Percentiles rank a stretch among this genome's conserved stretches.
Conservation (phyloP, 2,113 vertebrate species). For the pig (Sus scrofa) region T2T-Sscrofa CM000828.6:63462001-63462500, state of each 20-base stretch:
- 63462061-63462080: constrained; percentile 37
- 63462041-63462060: constrained; percentile 56
- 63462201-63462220: background rate
- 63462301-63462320: background rate
- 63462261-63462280: background rate
- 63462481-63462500: background rate
- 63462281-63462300: rapidly evolving
- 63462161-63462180: constrained; percentile 49
- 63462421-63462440: background rate
- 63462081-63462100: constrained; percentile 53
- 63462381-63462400: background rate
- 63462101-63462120: constrained; percentile 38
- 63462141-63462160: constrained; percentile 20
- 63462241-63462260: background rate
- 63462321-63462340: too few species aligned
- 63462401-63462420: background rate
- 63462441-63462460: background rate
- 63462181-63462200: background rate
- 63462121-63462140: constrained; percentile 56
- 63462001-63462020: constrained; percentile 68
- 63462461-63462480: background rate
- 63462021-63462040: constrained; percentile 65
- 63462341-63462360: background rate
- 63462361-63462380: rapidly evolving
- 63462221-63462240: rapidly evolving